Evolutionary conservation across 1,140 invertebrate genomes (phyloP).

Genomic region (Triops longicaudatus): DNA sequence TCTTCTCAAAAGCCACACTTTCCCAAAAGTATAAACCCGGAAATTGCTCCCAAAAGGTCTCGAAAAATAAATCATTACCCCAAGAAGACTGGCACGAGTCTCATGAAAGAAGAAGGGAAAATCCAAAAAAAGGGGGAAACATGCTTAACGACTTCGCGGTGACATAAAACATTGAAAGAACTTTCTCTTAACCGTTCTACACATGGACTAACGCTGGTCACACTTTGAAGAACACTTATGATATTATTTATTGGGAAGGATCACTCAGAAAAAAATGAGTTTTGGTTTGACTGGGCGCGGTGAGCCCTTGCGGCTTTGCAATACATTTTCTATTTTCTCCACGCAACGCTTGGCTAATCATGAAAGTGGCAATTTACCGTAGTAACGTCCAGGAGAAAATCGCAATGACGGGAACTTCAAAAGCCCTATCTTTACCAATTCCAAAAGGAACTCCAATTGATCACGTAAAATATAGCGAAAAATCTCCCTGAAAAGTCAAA

Average conservation of each 20-base stretch:
- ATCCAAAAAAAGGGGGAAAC: background rate
- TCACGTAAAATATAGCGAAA: no score
- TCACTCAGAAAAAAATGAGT: background rate
- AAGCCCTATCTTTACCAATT: background rate
- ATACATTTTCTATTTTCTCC: background rate
- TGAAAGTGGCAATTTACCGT: background rate
- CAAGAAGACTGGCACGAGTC: background rate
- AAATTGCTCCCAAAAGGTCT: background rate
- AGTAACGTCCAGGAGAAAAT: background rate
- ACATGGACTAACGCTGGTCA: constrained; percentile 7
- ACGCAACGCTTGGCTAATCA: background rate
- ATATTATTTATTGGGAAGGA: background rate
- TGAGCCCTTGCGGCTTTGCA: background rate
- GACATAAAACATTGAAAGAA: background rate
- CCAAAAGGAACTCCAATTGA: background rate
- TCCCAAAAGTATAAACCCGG: background rate
- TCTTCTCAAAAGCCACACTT: background rate
- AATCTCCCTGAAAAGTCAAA: background rate
- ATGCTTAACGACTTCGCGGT: background rate
- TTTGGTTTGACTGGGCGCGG: background rate
- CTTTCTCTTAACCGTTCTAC: background rate
- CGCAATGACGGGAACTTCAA: background rate
- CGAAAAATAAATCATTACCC: background rate
- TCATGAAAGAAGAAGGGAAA: background rate
- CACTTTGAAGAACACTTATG: background rate